These are phyloP conservation scores for Nemotelus nigrinus DNA, from an alignment of 2,888 invertebrate genomes.

Conservation along the genomic window DNA sequence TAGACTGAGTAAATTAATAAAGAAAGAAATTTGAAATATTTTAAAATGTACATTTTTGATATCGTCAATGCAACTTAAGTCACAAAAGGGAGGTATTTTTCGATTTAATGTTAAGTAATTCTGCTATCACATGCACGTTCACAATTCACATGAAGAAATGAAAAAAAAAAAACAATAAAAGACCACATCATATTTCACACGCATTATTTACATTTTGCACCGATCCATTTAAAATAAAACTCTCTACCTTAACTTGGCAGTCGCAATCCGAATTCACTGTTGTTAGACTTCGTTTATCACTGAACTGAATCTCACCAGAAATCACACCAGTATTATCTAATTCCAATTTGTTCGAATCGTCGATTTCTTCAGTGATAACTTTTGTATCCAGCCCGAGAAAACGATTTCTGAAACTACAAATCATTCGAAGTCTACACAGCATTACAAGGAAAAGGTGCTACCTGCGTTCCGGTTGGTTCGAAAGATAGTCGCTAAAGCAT, in stretches of 20 bases:
- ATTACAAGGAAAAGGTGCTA: neutral
- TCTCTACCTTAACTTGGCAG: conserved; percentile 61
- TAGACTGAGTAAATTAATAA: no score
- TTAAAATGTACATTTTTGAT: no score
- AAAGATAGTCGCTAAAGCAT: conserved; percentile 28
- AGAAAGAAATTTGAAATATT: no score
- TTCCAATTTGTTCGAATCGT: conserved; percentile 7
- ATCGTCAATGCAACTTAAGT: no score
- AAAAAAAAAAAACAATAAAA: no score
- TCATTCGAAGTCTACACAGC: neutral
- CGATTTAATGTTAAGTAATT: no score
- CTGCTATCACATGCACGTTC: no score
- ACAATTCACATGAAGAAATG: no score
- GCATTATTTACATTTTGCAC: no score
- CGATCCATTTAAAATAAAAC: no score
- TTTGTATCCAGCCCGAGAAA: conserved; percentile 1
- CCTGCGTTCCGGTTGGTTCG: conserved; percentile 32
- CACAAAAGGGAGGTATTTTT: no score
- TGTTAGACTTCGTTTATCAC: conserved; percentile 54
- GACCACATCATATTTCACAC: no score
- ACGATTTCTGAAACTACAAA: conserved; percentile 18
- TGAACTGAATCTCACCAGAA: conserved; percentile 47
- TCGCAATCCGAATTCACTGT: conserved; percentile 58
- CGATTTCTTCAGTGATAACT: neutral
- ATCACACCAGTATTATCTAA: conserved; percentile 17